Base-by-base conservation (phyloP, 2,888 invertebrate genomes). In the Drosophila conformis region DNA sequence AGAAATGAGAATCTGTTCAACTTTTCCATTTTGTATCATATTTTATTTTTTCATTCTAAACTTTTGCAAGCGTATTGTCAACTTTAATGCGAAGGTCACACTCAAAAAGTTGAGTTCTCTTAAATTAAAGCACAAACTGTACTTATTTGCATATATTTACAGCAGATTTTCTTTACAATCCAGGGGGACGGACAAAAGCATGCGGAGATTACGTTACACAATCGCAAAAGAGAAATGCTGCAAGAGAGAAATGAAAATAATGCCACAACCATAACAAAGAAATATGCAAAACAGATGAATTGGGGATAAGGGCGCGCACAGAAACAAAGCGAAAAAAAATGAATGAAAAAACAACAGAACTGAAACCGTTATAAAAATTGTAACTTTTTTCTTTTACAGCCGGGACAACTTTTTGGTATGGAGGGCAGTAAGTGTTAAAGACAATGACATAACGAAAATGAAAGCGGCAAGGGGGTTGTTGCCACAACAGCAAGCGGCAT, bases 201-300 rank as follows among this genome's bases (percentile, higher is more conserved):
- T 40, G 67, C 72, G 51, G 68, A 73, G 84, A 85, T 89, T 85
- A 89, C 57, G 78, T 80, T 78, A 83, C 65, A 75, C 66, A 84
- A 82, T 74, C 80, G 52, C 72, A 67, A 54, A 66, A 65, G 69
- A 57, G 49, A 71, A 66, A 78, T 38, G 68, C 60, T 40, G 38
- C 46, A 36, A 66, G 70, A 77, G 62, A 53, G 61, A 79, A 83
- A 74, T 49, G 66, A 54, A 89, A 80, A 78, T 73, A 89, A 84
- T 79, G 84, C 85, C 73, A 87, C 82, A 75, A 76, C 42, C 77
- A 81, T 87, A 90, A 86, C 90, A 86, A 86, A 87, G 89, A 86
- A 90, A 86, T 90, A 86, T 86, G 86, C 90, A 88, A 90, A 86
- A 73, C 90, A 86, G 86, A 86, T 90, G 89, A 86, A 90, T 90